These are phyloP conservation scores for Polypterus senegalus DNA, from an alignment of 2,113 vertebrate species.

Conservation along the genomic window DNA sequence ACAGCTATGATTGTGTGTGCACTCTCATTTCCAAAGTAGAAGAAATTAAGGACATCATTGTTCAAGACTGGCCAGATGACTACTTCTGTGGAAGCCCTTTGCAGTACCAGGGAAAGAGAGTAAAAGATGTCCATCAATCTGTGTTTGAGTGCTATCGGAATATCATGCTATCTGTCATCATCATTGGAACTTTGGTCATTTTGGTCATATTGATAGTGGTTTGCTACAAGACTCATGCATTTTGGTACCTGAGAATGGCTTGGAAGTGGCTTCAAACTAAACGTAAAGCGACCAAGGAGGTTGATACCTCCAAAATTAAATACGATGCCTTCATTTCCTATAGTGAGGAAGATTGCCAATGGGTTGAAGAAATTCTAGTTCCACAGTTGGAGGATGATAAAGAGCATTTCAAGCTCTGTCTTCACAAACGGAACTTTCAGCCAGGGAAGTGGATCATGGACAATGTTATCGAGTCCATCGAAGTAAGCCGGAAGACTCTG, in stretches of 20 bases:
- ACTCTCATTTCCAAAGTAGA: constrained; percentile 34
- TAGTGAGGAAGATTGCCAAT: constrained; percentile 49
- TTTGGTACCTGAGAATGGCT: constrained; percentile 61
- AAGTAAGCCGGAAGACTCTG: constrained; percentile 55
- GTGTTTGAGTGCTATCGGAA: constrained; percentile 40
- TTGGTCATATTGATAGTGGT: constrained; percentile 16
- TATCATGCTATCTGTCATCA: constrained; percentile 25
- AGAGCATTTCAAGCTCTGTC: constrained; percentile 43
- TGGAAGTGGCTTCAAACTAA: constrained; percentile 64
- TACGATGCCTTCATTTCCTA: constrained; percentile 57
- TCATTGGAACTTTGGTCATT: constrained; percentile 25
- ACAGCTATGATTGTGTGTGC: constrained; percentile 55
- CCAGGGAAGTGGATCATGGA: constrained; percentile 59
- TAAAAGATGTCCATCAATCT: constrained; percentile 22
- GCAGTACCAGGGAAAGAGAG: constrained; percentile 22
- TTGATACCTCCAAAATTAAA: constrained; percentile 27
- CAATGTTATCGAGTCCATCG: constrained; percentile 58
- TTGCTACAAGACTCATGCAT: constrained; percentile 32
- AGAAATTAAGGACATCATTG: constrained; percentile 13
- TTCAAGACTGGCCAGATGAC: constrained; percentile 32
- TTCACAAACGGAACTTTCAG: constrained; percentile 56
- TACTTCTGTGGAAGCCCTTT: constrained; percentile 50
- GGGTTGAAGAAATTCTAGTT: constrained; percentile 57
- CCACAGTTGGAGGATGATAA: constrained; percentile 45
- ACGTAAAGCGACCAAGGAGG: constrained; percentile 39